Evolutionary conservation across 2,888 invertebrate species (phyloP), one percentile per base, ranked within the genome.

Genomic region (Calephelis perditalis): DNA sequence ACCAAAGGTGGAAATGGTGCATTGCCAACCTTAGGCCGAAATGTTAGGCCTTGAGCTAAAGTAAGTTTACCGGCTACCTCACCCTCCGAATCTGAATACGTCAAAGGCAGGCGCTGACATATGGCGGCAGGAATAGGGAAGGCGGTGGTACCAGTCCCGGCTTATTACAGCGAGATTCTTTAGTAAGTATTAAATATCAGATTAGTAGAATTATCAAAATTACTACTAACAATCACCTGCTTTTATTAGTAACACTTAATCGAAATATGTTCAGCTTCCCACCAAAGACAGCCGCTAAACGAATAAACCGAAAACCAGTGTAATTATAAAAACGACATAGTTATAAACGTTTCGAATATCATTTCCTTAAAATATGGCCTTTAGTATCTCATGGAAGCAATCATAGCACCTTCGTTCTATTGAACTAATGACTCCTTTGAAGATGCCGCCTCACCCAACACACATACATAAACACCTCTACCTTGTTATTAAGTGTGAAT

Each of bases 401-500:
- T 88, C 83, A 82, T 81, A 74, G 80, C 82, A 78, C 79, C 76
- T 81, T 71, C 74, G 68, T 49, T 15, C 66, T 66, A 67, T 71
- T 71, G 69, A 68, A 71, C 78, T 85, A 86, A 87, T 84, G 82
- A 83, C 80, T 68, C 77, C 79, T 87, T 88, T 87, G 86, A 80
- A 67, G 68, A 40, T 57, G 71, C 79, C 82, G 84, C 79, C 76
- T 26, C 67, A 57, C 65, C 71, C 71, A 75, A 73, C 74, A 73
- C 68, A 69, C 64, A 63, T 65, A 71, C 65, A 67, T 72, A 75
- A 78, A 77, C 78, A 72, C 76, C 78, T 71, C 73, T 70, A 79
- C 75, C 82, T 84, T 77, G 83, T 88, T 89, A 87, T 87, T 87
- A 88, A 82, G 89, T 88, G 89, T 88, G 89, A 88, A 87, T 86